A percentile compares a stretch with the other conserved stretches of the same genome.
These are phyloP conservation scores for Myotis daubentonii DNA, from an alignment of 2,797 vertebrate species.

Conservation along the genomic window DNA sequence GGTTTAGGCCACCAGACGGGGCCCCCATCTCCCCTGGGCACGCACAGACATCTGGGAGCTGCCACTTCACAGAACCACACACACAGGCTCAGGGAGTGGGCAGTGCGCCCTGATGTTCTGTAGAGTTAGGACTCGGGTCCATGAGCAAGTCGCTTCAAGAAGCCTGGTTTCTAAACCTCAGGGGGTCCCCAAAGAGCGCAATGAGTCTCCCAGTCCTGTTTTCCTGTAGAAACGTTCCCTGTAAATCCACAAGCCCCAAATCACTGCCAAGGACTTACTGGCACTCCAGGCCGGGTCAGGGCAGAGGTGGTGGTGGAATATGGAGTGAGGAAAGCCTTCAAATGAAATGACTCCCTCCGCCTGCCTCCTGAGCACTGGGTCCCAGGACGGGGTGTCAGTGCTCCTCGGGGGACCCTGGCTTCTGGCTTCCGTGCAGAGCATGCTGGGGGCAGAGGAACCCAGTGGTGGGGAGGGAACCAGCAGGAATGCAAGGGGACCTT, in stretches of 20 bases:
- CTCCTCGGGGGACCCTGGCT: rapidly evolving
- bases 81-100: background rate
- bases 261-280: background rate
- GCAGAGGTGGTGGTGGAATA: background rate
- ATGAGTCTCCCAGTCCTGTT: background rate
- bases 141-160: background rate
- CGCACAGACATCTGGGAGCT: rapidly evolving
- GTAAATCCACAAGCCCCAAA: background rate
- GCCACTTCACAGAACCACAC: background rate
- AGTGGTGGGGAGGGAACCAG: background rate
- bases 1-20: background rate
- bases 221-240: background rate
- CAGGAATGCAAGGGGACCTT: background rate
- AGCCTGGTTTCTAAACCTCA: background rate
- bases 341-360: background rate
- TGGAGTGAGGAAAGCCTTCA: background rate
- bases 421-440: background rate
- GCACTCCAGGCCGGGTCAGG: background rate
- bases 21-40: background rate
- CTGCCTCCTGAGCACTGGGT: background rate
- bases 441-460: background rate
- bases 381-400: background rate
- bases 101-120: background rate
- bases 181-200: background rate
- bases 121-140: background rate